Evolutionary conservation across 2,888 invertebrate genomes (phyloP).

Genomic region (Phytoseiulus persimilis): DNA sequence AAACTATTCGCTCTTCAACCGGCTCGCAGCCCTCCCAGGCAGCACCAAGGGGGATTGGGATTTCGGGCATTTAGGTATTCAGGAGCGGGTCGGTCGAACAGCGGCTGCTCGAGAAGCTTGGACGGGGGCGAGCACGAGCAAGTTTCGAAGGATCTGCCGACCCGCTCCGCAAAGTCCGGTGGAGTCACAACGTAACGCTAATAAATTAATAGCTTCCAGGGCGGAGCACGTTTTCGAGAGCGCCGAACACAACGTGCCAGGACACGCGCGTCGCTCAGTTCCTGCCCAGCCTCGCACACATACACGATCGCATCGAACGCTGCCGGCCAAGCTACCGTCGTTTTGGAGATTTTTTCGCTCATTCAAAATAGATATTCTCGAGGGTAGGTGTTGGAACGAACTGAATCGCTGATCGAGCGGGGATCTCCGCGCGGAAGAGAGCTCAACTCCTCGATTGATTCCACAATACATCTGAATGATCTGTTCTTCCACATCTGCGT

Average conservation of each 20-base stretch:
- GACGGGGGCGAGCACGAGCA: not conserved
- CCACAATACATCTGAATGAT: not conserved
- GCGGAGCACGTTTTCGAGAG: conserved; percentile 10
- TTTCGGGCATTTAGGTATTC: not conserved
- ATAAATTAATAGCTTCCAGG: conserved; percentile 37
- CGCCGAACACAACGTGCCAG: not conserved
- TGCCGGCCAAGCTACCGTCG: not conserved
- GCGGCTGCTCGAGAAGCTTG: not conserved
- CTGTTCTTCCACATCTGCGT: not conserved
- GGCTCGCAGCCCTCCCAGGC: not conserved
- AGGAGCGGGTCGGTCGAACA: not conserved
- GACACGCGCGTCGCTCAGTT: not conserved
- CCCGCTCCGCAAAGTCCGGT: not conserved
- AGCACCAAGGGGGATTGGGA: not conserved
- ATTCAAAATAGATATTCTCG: not conserved
- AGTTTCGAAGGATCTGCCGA: not conserved
- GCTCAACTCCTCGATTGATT: not conserved
- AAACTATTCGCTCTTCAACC: not conserved
- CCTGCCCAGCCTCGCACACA: conserved; percentile 5
- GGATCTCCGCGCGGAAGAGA: not conserved
- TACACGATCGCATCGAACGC: not conserved
- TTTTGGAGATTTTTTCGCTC: not conserved
- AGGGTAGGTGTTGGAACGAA: not conserved
- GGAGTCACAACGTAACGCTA: conserved; percentile 36
- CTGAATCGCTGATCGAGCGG: not conserved